phyloP scores from a whole-genome alignment of 2,113 vertebrate species.

The Daphoenositta chrysoptera region DNA sequence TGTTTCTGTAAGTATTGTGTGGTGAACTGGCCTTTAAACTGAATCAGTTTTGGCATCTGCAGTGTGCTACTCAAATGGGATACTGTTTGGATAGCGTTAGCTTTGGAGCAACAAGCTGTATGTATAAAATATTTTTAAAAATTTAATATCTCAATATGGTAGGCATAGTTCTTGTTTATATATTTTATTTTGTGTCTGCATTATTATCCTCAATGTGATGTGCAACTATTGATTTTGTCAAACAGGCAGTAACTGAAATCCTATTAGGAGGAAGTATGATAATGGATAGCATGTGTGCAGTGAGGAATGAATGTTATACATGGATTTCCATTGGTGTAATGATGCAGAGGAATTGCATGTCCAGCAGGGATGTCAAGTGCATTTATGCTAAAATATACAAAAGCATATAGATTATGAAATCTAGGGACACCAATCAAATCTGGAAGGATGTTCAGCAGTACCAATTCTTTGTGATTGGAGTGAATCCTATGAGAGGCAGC shows the following conservation, averaged over 20 bases:
- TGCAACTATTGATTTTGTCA: background rate
- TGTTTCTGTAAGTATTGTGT: background rate
- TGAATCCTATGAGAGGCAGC: background rate
- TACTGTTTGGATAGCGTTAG: background rate
- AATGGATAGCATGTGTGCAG: background rate
- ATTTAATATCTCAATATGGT: background rate
- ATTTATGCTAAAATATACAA: background rate
- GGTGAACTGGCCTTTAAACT: background rate
- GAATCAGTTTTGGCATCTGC: background rate
- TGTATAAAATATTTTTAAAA: background rate
- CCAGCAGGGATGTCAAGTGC: background rate
- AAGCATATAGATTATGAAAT: background rate
- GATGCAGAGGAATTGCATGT: background rate
- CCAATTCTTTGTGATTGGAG: background rate
- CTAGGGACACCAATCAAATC: background rate
- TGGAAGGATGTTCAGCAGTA: background rate
- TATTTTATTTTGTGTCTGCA: background rate
- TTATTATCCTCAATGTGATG: background rate
- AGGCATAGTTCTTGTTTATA: background rate
- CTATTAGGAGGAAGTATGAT: background rate
- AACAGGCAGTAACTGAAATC: background rate
- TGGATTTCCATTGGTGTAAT: background rate
- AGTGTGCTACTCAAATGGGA: background rate
- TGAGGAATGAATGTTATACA: background rate
- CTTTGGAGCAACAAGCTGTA: background rate